Conservation (phyloP, 2,113 vertebrate species). For the Brachyhypopomus gauderio region DNA sequence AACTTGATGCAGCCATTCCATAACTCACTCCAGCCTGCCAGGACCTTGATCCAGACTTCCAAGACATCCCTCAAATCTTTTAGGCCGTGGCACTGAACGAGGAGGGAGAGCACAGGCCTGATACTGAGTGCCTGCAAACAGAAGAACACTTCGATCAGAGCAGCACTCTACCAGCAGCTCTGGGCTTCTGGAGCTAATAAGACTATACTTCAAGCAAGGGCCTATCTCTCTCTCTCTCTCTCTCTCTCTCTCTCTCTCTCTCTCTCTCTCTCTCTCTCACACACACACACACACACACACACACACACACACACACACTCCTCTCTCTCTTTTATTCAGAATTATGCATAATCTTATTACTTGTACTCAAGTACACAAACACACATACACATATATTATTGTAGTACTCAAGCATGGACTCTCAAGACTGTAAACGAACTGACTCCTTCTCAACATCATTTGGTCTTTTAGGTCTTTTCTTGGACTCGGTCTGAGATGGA, state of each 20-base stretch:
- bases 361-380: no score
- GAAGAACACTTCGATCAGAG: slow-evolving; percentile 52
- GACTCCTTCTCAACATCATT: no score
- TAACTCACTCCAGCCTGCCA: slow-evolving; percentile 28
- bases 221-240: not conserved
- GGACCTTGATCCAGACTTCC: not conserved
- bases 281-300: slow-evolving; percentile 20
- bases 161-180: slow-evolving; percentile 47
- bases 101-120: slow-evolving; percentile 43
- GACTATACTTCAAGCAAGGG: slow-evolving; percentile 16
- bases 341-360: no score
- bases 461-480: no score
- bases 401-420: not conserved
- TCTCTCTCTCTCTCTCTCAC: not conserved
- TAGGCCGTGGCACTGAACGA: slow-evolving; percentile 29
- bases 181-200: slow-evolving; percentile 46
- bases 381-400: not conserved
- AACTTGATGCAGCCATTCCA: no score
- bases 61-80: slow-evolving; percentile 17
- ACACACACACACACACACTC: no score
- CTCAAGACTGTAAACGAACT: not conserved
- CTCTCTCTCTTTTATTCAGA: no score
- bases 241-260: no score
- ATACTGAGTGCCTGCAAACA: slow-evolving; percentile 50
- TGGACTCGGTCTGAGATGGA: no score